Conservation (phyloP, 2,113 vertebrate genomes). For the Nycticebus coucang region DNA sequence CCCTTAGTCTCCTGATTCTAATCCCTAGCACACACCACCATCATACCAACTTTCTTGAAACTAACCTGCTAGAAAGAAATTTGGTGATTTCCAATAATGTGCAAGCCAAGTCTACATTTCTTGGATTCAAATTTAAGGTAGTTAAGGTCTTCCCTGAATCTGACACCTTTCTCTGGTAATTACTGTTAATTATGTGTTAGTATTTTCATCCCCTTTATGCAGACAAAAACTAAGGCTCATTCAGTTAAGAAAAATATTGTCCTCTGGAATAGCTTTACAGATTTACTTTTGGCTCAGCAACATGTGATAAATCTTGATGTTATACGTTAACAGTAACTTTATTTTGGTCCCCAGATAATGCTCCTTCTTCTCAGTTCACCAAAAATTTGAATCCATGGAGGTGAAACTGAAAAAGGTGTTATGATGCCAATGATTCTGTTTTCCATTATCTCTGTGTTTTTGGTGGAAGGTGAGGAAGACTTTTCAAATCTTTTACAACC, state of each 20-base stretch:
- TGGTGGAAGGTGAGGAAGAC: not conserved
- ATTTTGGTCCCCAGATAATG: not conserved
- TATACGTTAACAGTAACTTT: not conserved
- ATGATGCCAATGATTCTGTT: slow-evolving; percentile 2
- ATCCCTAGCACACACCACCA: not conserved
- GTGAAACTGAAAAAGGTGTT: not conserved
- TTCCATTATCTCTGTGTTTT: not conserved
- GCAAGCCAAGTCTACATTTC: not conserved
- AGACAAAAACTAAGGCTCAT: slow-evolving; percentile 26
- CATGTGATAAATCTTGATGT: slow-evolving; percentile 5
- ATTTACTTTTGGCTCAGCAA: slow-evolving; percentile 9
- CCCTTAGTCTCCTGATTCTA: not conserved
- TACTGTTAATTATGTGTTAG: slow-evolving; percentile 18
- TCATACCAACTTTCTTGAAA: not conserved
- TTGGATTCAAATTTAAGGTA: not conserved
- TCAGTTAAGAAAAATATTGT: not conserved
- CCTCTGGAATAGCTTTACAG: not conserved
- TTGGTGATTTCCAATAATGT: not conserved
- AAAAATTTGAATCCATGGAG: not conserved
- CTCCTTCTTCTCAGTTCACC: not conserved
- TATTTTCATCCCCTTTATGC: not conserved
- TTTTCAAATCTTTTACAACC: slow-evolving; percentile 15
- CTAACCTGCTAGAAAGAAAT: not conserved
- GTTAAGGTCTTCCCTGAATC: not conserved
- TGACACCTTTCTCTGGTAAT: not conserved